Evolutionary conservation across 2,113 vertebrate species (phyloP), one percentile per base, ranked within the genome.

Genomic region (Myotis davidii): DNA sequence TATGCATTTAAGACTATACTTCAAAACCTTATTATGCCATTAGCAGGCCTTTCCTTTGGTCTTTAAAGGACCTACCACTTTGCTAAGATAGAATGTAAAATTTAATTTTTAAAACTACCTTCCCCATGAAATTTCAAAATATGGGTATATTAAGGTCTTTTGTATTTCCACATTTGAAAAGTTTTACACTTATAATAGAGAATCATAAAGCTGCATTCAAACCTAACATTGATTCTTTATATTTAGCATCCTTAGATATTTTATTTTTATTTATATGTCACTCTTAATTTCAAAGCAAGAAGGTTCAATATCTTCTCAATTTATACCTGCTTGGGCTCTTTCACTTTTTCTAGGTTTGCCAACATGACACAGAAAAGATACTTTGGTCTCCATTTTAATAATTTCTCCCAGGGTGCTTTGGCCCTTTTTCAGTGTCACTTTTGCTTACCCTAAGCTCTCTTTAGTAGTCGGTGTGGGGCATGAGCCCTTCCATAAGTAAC

Each of bases 121-220:
- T 90, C 76, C 16, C 9, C 12, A 10, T 90, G 48, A 83, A 72
- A 69, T 72, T 32, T 91, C 37, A 92, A 90, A 92, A 52, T 67
- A 29, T 91, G 34, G 9, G 13, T 90, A 74, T 18, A 87, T 32
- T 81, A 77, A 94, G 5, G 50, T 92, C 34, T 94, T 94, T 54
- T 42, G 18, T 72, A 27, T 83, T 87, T 90, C 95, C 76, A 79
- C 74, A 87, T 67, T 92, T 92, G 64, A n/a, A 21, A 94, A 90
- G 6, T 50, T 84, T 90, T 83, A 27, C 45, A 76, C 34, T 85
- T 93, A 34, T 64, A 61, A 85, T 81, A 78, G 94, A 88, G 42
- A 70, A 72, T 82, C 37, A 25, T 84, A 89, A 85, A 39, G 2
- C 18, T 92, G 67, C 70, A 48, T 39, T 95, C 21, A 54, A 21